A percentile compares a stretch with the other conserved stretches of the same genome.
phyloP scores from a whole-genome alignment of 2,888 invertebrate genomes.

The Drosophila pseudotakahashii region DNA sequence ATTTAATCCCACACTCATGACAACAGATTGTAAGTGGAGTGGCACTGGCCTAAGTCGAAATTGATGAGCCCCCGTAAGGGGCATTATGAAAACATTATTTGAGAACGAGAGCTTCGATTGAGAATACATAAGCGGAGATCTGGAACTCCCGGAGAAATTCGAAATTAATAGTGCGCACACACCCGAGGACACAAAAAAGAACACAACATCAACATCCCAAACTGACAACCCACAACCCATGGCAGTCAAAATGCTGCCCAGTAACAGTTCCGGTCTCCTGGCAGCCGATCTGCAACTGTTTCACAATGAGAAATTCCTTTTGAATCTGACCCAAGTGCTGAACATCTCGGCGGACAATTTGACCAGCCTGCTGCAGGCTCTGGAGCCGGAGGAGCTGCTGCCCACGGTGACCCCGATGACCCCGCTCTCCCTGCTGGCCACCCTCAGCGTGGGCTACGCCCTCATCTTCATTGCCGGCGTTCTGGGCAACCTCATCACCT shows the following conservation, averaged over 20 bases:
- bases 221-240: conserved; percentile 33
- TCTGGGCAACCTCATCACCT: conserved; percentile 93
- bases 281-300: conserved; percentile 62
- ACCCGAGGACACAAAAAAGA: conserved; percentile 11
- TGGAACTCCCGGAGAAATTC: conserved; percentile 14
- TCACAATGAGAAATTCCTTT: conserved; percentile 80
- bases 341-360: conserved; percentile 82
- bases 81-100: conserved; percentile 51
- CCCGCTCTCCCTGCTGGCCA: conserved; percentile 71
- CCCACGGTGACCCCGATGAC: conserved; percentile 37
- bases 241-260: conserved; percentile 58
- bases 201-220: not conserved
- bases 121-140: conserved; percentile 6
- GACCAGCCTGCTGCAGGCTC: conserved; percentile 68
- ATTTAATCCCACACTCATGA: conserved; percentile 51
- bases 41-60: conserved; percentile 44
- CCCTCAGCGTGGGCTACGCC: conserved; percentile 90
- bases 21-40: conserved; percentile 23
- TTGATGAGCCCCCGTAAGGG: conserved; percentile 55
- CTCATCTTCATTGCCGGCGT: conserved; percentile 88
- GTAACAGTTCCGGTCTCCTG: conserved; percentile 30
- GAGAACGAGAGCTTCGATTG: conserved; percentile 10
- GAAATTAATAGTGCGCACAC: conserved; percentile 20
- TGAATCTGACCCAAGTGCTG: conserved; percentile 81
- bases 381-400: conserved; percentile 51